Conservation (phyloP, 1,140 invertebrate species). For the Antheraea pernyi region DNA sequence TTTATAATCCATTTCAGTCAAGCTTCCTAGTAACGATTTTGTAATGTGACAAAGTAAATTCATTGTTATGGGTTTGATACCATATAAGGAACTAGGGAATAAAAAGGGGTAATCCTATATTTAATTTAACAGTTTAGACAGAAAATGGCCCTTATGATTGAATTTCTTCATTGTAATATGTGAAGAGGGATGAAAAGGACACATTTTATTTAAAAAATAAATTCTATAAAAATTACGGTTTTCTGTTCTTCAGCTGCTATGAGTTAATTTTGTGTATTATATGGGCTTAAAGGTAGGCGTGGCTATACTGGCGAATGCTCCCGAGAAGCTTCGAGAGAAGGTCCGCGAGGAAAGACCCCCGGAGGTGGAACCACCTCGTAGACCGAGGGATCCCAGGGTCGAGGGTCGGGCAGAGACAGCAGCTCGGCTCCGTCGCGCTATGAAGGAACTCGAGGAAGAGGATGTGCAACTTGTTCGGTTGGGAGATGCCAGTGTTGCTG, state of each 20-base stretch:
- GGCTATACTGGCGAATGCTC: slow-evolving; percentile 93
- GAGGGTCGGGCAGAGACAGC: slow-evolving; percentile 49
- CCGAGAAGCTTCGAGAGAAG: slow-evolving; percentile 79
- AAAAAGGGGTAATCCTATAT: no score
- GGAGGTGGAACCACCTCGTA: slow-evolving; percentile 50
- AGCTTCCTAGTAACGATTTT: no score
- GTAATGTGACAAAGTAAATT: no score
- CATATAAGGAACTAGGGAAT: no score
- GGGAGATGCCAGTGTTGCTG: slow-evolving; percentile 99
- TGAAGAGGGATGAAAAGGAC: no score
- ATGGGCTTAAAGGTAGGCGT: slow-evolving; percentile 82
- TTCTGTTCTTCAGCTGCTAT: neutral
- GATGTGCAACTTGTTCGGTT: slow-evolving; percentile 95
- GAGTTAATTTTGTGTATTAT: neutral
- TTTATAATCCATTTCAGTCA: no score
- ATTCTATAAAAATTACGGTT: neutral
- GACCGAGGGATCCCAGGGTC: slow-evolving; percentile 39
- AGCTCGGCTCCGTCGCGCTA: slow-evolving; percentile 83
- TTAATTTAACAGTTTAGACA: no score
- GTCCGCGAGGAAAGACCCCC: slow-evolving; percentile 44
- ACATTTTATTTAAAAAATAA: no score
- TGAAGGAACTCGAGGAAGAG: slow-evolving; percentile 96
- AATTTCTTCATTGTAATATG: no score
- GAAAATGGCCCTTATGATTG: no score
- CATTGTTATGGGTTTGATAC: no score